A percentile compares a stretch with the other conserved stretches of the same genome.
Conservation (phyloP, 2,888 invertebrate species). For the Acleris emargana region DNA sequence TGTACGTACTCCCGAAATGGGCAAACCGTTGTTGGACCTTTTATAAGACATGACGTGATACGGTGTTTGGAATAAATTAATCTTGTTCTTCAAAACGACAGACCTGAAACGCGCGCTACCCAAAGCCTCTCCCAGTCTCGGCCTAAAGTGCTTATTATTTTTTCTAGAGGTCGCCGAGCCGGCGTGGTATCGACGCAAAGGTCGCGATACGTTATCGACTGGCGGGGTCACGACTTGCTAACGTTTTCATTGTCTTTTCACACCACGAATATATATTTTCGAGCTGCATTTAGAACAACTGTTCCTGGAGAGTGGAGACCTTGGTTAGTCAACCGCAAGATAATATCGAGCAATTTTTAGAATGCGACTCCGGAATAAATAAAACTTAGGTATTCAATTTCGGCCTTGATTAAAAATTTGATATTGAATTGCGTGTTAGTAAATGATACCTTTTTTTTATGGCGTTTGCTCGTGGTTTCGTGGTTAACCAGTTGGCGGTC, state of each 20-base stretch:
- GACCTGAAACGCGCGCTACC: no score
- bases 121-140: background rate
- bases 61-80: no score
- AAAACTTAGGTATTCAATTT: conserved; percentile 6
- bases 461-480: no score
- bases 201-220: conserved; percentile 37
- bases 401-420: conserved; percentile 2
- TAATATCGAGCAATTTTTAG: no score
- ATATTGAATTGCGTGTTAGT: conserved; percentile 1
- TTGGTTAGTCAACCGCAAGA: background rate
- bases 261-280: background rate
- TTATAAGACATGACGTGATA: no score
- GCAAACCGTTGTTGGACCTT: no score
- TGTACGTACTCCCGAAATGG: no score
- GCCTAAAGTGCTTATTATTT: background rate
- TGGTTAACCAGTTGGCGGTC: no score
- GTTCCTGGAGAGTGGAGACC: background rate
- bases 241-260: conserved; percentile 32
- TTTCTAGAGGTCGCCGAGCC: conserved; percentile 18
- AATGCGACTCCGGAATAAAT: background rate
- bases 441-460: background rate
- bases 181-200: conserved; percentile 28
- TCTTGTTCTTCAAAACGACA: no score
- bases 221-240: conserved; percentile 27
- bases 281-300: background rate